Base-by-base conservation (phyloP, 2,797 vertebrate species). In the Simalia tracyae region DNA sequence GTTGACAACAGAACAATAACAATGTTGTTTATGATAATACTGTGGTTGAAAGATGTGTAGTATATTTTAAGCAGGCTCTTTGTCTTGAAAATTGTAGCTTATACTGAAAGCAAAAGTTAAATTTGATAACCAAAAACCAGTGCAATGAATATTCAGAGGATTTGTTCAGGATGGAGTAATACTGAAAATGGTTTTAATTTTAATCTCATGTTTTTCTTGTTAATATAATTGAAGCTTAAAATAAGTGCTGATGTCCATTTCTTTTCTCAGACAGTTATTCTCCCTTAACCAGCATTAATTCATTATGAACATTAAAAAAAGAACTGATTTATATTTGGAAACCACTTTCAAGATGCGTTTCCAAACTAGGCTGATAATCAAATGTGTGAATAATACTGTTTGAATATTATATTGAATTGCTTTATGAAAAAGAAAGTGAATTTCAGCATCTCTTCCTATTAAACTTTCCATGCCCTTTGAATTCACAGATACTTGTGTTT, bases 101-200 rank as follows among this genome's bases (percentile, higher is more conserved):
- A 88, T 94, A 19, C 81, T 95, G 86, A 91, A 94, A 85, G 86
- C 91, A 84, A 89, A 81, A 94, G 96, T 95, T 93, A 72, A 95
- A 97, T 91, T 90, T 96, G 95, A 91, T 93, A 94, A 96, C 95
- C 95, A 86, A 96, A 94, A 96, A 96, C 92, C 90, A 93, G 93
- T 94, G 87, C 95, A 90, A 90, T 94, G 92, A 90, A 84, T 93
- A 72, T 91, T 94, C 26, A 31, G 22, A 42, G 19, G 72, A 90
- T 59, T 84, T 84, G 50, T 89, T 89, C 64, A 72, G 19, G 12
- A 63, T 61, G 1, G n/a, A 5, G 46, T 64, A 22, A 42, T 59
- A 72, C n/a, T 60, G 54, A 72, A 81, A 87, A 5, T 22, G n/a
- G n/a, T 12, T 46, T 76, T 87, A 76, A 50, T 91, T 61, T 91